Base-by-base conservation (phyloP, 1,140 invertebrate species). In the Calephelis nemesis region DNA sequence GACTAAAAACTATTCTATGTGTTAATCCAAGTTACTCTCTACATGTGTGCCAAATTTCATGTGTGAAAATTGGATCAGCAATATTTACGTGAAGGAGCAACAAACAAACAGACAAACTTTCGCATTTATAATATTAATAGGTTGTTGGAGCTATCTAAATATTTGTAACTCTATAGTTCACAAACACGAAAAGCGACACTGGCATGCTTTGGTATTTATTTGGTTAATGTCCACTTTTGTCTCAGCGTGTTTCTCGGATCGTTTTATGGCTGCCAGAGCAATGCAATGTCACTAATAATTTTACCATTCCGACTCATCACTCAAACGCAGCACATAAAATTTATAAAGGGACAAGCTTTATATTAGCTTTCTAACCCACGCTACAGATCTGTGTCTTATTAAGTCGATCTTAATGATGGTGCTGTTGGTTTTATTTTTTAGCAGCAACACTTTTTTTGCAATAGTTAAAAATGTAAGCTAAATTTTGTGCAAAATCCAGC, bases 201-300 rank as follows among this genome's bases (percentile, higher is more conserved):
- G 65, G 60, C 69, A 71, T 67, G 69, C 72, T 76, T 73, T 71
- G 67, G 69, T 79, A 80, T 80, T 80, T 80, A 77, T 83, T 81
- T 82, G 75, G 73, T 77, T 75, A 74, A 80, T 76, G 73, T 77
- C 72, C 71, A 75, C 74, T 81, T 84, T 83, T 80, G 77, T 82
- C 74, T 81, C 64, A 63, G 66, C 68, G 73, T 74, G 73, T 74
- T 68, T 73, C 49, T 45, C 63, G 64, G 64, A 66, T 45, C 64
- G 48, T 54, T 71, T 70, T 70, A 70, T 71, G 68, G 68, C 54
- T 64, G 65, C 67, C 65, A 67, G 54, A 63, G 39, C 49, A 47
- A 12, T 65, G 54, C 62, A 45, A 13, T 64, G 42, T 42, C 58
- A 48, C 60, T 70, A 69, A 69, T 68, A 50, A 68, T 70, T 75